Base-by-base conservation (phyloP, 2,888 invertebrate genomes). In the Nowickia ferox region DNA sequence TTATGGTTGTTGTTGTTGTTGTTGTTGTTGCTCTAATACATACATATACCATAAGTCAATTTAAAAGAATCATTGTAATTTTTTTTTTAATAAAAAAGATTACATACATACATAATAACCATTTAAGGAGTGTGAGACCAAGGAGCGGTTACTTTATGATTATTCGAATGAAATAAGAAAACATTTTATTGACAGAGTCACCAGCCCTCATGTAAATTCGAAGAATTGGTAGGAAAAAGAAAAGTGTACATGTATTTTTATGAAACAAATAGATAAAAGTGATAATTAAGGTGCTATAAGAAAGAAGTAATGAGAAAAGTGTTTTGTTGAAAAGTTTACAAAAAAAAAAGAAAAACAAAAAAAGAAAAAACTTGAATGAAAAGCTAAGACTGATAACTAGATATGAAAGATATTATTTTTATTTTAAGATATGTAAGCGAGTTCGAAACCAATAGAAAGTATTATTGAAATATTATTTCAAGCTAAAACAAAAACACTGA, bases 281-380 rank as follows among this genome's bases (percentile, higher is more conserved):
- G 83, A 84, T 84, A 84, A 84, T 72, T 78, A 78, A 72, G 83
- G 83, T 84, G 83, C 83, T 84, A 84, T 84, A 78, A 57, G 77
- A 71, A 46, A 42, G 44, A 81, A 51, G 57, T 71, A 55, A 61
- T 42, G 44, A 71, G 55, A 69, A 78, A 46, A 38, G 40, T 72
- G 17, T 78, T 80, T 65, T 74, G 66, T 77, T 77, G 22, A 75
- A 78, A 61, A 61, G 5, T 61, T 59, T 68, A 71, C 5, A 44
- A 15, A 74, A 65, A 59, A 80, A 22, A 69, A 48, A 46, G 69
- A 71, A 22, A 69, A 48, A 46, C 69, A 71, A 71, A 51, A 42
- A 76, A 46, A 66, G 11, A 42, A 22, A 66, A 30, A 74, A 48
- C 44, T 30, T 80, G 38, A 57, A 40, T 40, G 46, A 80, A 65